These are phyloP conservation scores for Acrocera orbiculus DNA, from an alignment of 2,888 invertebrate species.

Conservation along the genomic window DNA sequence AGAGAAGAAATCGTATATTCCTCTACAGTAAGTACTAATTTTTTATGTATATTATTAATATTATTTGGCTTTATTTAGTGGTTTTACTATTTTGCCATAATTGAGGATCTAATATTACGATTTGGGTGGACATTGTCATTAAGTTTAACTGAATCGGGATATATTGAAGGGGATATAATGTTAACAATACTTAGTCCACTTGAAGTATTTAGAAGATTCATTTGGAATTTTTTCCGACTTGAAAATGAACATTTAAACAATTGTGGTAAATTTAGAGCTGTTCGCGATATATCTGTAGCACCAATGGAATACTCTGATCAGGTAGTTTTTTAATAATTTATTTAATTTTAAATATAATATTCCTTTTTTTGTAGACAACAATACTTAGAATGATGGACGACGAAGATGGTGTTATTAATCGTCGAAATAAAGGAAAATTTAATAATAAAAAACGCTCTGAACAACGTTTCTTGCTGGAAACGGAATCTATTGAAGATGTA, in stretches of 20 bases:
- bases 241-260: constrained; percentile 84
- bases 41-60: too few species aligned
- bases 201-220: constrained; percentile 56
- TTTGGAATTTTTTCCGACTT: constrained; percentile 79
- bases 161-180: constrained; percentile 47
- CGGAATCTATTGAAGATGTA: constrained; percentile 28
- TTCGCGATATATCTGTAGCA: constrained; percentile 66
- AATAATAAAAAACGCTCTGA: constrained; percentile 13
- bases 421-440: constrained; percentile 16
- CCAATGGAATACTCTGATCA: constrained; percentile 61
- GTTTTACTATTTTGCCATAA: constrained; percentile 69
- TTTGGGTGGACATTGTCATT: constrained; percentile 63
- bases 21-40: constrained; percentile 38
- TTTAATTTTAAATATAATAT: background rate
- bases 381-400: constrained; percentile 32
- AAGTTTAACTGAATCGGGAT: constrained; percentile 45
- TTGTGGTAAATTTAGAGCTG: constrained; percentile 76
- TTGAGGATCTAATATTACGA: constrained; percentile 60
- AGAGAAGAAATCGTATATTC: constrained; percentile 68
- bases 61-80: constrained; percentile 29
- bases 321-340: constrained; percentile 17
- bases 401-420: constrained; percentile 27
- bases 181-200: constrained; percentile 45
- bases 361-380: constrained; percentile 30
- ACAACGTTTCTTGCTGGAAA: constrained; percentile 22